Evolutionary conservation across 2,888 invertebrate genomes (phyloP), one percentile per base, ranked within the genome.

Genomic region (Dynastes hyllus): DNA sequence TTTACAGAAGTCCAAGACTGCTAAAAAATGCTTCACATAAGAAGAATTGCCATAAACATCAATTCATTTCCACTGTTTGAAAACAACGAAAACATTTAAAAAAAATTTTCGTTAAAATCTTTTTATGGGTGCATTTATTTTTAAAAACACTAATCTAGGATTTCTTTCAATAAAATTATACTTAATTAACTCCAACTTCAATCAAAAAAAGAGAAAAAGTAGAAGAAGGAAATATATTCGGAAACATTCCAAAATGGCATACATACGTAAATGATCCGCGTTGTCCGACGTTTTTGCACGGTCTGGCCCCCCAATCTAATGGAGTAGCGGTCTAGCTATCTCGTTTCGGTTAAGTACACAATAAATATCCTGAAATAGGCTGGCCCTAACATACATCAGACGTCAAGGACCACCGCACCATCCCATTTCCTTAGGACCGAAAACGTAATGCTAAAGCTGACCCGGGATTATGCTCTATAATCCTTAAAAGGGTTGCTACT

Each of bases 341-440:
- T 87, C 87, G 88, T 87, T 88, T 87, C 87, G 86, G 86, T 87
- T 88, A 89, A 88, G 88, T 88, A 89, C 87, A 87, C 87, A 88
- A 88, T 88, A 88, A 88, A 88, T 88, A 88, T 88, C 87, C 84
- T 86, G 86, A 86, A 87, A 88, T 87, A 86, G 87, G 85, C 85
- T 85, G 83, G 86, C 85, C 86, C 86, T 84, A 86, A 86, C 87
- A 87, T 87, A 87, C 86, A 87, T 87, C 87, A 87, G 86, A 84
- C 85, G 87, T 87, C 87, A 84, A 85, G 85, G 84, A 83, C 82
- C 83, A 83, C 86, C 84, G 84, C 85, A 84, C 84, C 85, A 86
- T 87, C 87, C 87, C 87, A 87, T 88, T 88, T 88, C 87, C 87
- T 87, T 85, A 85, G 87, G 87, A 87, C 86, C 82, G 85, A 84